These are phyloP conservation scores for Myotis myotis DNA, from an alignment of 2,797 vertebrate species.

Conservation along the genomic window DNA sequence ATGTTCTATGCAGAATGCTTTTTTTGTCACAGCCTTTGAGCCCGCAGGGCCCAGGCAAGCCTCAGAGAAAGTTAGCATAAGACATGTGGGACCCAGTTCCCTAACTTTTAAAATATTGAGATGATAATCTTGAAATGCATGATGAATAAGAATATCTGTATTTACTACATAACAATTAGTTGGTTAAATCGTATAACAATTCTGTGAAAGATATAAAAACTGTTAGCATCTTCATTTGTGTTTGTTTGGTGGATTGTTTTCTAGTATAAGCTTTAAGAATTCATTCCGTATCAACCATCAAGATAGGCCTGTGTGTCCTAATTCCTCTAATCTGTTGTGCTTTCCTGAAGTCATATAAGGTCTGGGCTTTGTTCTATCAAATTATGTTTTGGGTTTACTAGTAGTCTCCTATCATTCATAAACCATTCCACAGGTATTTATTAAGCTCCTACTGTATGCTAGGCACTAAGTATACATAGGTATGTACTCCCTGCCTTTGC, in stretches of 20 bases:
- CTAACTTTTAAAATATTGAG: conserved; percentile 63
- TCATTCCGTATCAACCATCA: conserved; percentile 9
- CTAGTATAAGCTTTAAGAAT: conserved; percentile 37
- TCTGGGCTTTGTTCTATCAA: not conserved
- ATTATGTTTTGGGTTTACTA: not conserved
- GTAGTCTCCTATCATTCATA: not conserved
- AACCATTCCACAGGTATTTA: not conserved
- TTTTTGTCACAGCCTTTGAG: conserved; percentile 80
- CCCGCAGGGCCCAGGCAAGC: conserved; percentile 66
- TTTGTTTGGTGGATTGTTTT: not conserved
- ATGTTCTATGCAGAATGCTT: conserved; percentile 83
- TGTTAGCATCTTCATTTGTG: not conserved
- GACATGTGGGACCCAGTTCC: conserved; percentile 53
- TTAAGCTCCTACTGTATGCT: not conserved
- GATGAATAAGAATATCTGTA: conserved; percentile 48
- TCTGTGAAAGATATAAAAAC: not conserved
- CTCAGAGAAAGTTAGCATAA: conserved; percentile 69
- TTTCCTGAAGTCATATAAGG: not conserved
- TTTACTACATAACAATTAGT: not conserved
- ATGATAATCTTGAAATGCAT: conserved; percentile 64
- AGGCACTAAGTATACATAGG: not conserved
- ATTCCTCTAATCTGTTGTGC: not conserved
- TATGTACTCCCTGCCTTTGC: not conserved
- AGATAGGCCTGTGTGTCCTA: not conserved
- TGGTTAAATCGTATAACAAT: not conserved